Evolutionary conservation across 2,888 invertebrate genomes (phyloP).

Genomic region (Andrena haemorrhoa): DNA sequence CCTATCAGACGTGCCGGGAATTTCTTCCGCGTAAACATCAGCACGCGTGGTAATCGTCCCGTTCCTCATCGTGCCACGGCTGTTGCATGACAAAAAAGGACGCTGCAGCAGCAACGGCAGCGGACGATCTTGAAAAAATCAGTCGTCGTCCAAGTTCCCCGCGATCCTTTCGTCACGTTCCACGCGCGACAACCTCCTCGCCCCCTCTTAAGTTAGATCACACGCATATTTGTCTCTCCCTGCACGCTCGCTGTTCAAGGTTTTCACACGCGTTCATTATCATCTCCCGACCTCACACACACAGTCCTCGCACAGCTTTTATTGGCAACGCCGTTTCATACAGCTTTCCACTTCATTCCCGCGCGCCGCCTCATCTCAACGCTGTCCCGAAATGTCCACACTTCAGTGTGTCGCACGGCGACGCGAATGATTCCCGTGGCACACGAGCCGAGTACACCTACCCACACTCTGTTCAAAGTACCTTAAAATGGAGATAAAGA

Average conservation of each 20-base stretch:
- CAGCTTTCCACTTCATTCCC: conserved; percentile 3
- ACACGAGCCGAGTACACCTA: neutral
- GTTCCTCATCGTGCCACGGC: conserved; percentile 73
- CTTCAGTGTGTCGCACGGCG: neutral
- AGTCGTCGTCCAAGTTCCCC: conserved; percentile 18
- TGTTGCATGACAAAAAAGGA: conserved; percentile 59
- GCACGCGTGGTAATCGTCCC: conserved; percentile 78
- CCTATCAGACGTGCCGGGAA: conserved; percentile 77
- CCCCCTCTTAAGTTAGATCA: conserved; percentile 37
- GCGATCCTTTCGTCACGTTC: conserved; percentile 34
- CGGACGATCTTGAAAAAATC: conserved; percentile 32
- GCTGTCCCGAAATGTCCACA: neutral
- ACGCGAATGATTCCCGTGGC: neutral
- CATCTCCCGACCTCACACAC: neutral
- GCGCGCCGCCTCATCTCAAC: neutral
- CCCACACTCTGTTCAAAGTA: neutral
- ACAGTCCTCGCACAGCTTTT: neutral
- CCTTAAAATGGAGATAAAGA: neutral
- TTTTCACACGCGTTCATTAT: conserved; percentile 23
- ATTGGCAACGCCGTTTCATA: neutral
- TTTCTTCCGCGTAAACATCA: conserved; percentile 77
- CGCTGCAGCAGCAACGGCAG: conserved; percentile 2
- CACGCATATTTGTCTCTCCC: conserved; percentile 25
- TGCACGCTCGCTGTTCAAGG: conserved; percentile 14
- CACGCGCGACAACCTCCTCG: conserved; percentile 20